Evolutionary conservation across 2,797 vertebrate species (phyloP), one percentile per base, ranked within the genome.

Genomic region (Coracias cyanogaster): DNA sequence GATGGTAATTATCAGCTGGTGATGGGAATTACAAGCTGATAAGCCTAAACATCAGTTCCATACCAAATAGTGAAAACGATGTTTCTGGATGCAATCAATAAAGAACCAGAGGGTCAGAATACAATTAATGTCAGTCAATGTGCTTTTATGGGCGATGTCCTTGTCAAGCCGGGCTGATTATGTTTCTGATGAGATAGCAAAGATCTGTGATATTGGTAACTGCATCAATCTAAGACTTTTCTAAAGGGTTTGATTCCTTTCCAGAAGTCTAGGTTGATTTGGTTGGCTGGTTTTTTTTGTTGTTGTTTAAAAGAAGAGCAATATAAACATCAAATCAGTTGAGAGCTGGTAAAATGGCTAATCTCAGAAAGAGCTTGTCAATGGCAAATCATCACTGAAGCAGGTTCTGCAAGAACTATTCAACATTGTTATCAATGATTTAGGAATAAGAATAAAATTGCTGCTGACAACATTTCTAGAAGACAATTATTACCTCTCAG

Each of bases 81-180:
- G 26, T 33, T 55, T 45, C 57, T 41, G 69, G 43, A 70, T 66
- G 43, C 39, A 92, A 93, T 90, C 93, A 86, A 82, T 92, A 91
- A 87, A 89, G 60, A 91, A 77, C 20, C 35, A 89, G 80, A 86
- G 39, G 48, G 57, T 37, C 46, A 29, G 78, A 79, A 82, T 48
- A 86, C 43, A 87, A 89, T 94, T 90, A 79, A 35, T 35, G 86
- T 77, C 94, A 82, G 29, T 95, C 81, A 84, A 54, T 33, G 46
- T 41, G 18, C 9, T 84, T 85, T 33, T 65, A 39, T 16, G 28
- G 54, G 77, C 82, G 25, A 10, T 15, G 33, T 35, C 17, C 73
- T 62, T 94, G 83, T 95, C 90, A 86, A 78, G 25, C 5, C 81
- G 76, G 29, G 12, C 35, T 90, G 86, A 89, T 90, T 69, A 28